Percentiles rank a stretch among this genome's conserved stretches.
phyloP scores from a whole-genome alignment of 2,888 invertebrate species.

The Drosophila bunnanda region DNA sequence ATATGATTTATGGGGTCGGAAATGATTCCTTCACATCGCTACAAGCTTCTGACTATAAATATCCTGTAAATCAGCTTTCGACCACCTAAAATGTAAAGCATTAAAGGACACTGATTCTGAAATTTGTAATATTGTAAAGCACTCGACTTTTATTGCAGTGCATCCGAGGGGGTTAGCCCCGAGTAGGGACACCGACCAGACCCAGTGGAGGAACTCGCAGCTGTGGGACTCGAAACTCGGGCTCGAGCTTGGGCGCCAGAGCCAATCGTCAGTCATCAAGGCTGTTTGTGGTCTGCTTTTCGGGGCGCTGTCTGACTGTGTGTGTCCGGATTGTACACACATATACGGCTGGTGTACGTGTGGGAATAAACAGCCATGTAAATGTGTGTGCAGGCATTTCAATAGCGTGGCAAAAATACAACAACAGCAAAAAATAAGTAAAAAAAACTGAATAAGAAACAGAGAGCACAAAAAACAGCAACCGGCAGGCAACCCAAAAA shows the following conservation, averaged over 20 bases:
- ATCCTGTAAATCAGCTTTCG: too few species aligned
- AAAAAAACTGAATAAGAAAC: constrained; percentile 9
- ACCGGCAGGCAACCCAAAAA: constrained; percentile 34
- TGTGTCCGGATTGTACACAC: constrained; percentile 32
- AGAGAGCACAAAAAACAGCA: constrained; percentile 8
- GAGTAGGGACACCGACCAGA: constrained; percentile 2
- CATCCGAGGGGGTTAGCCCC: neutral
- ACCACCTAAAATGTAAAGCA: too few species aligned
- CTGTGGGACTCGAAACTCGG: constrained; percentile 34
- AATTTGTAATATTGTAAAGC: too few species aligned
- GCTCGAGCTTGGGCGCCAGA: constrained; percentile 36
- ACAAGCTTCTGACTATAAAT: too few species aligned
- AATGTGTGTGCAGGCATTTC: constrained; percentile 32
- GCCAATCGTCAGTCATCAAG: constrained; percentile 52
- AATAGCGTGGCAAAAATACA: constrained; percentile 13
- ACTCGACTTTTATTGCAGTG: constrained; percentile 15
- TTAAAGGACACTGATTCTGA: too few species aligned
- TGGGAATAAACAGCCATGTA: constrained; percentile 34
- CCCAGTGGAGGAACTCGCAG: constrained; percentile 24
- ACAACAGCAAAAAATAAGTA: neutral
- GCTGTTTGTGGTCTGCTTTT: constrained; percentile 53
- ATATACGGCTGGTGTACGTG: constrained; percentile 7
- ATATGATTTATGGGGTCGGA: too few species aligned
- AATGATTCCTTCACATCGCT: too few species aligned
- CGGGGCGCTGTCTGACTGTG: constrained; percentile 40